Evolutionary conservation across 2,888 invertebrate species (phyloP), one percentile per base, ranked within the genome.

Genomic region (Pyrocoelia pectoralis): DNA sequence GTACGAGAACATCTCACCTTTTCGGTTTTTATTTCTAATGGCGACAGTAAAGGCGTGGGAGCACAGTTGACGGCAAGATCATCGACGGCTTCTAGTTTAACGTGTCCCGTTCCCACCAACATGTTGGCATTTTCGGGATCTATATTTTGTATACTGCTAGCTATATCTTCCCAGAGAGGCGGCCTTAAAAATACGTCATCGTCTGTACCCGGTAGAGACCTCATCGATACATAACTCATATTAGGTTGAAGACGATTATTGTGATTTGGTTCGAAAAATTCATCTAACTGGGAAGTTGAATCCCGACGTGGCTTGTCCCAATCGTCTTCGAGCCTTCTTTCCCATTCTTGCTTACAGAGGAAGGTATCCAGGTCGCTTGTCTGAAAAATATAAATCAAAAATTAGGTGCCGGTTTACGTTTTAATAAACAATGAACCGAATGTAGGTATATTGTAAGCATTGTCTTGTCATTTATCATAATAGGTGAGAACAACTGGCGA

Each of bases 81-180:
- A 71, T 89, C 89, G 71, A 90, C 89, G 59, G 90, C 88, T 81
- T 93, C 93, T 80, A 93, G 85, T 81, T 93, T 93, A 73, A 93
- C 90, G 79, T 92, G 92, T 2, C 87, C 86, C 56, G 89, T 85
- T 68, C 90, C 89, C 69, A 94, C 87, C 72, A 94, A 83, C 92
- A 94, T 93, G 76, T 93, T 91, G 56, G 94, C 93, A 79, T 94
- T 94, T 80, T 94, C 94, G 19, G 94, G 93, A 80, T 95, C 94
- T 77, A 94, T 90, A 81, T 94, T 94, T 79, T 93, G 89, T 82
- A 94, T 93, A 77, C 93, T 93, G 80, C 93, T 92, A 69, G 94
- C 91, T 79, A 95, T 94, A 84, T 95, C 94, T 83, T 95, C 94
- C 95, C 95, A 95, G 41, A 94, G 86, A 28, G 93, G 92, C 46